Base-by-base conservation (phyloP, 2,888 invertebrate species). In the Mythimna albipuncta region DNA sequence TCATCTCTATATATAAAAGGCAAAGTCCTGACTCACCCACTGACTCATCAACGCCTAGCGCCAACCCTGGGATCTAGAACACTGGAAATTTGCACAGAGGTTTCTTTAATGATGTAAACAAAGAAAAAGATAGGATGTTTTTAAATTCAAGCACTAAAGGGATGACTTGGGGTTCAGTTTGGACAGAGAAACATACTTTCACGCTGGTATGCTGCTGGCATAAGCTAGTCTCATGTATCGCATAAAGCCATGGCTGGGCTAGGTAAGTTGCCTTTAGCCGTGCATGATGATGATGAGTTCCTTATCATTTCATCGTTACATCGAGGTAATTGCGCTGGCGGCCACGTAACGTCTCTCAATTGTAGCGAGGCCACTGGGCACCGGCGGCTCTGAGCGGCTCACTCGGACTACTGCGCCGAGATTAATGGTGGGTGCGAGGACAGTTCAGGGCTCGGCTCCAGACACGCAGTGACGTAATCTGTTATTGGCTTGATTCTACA, bases 351-450 rank as follows among this genome's bases (percentile, higher is more conserved):
- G 50, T n/a, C 70, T 50, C 50, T 61, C 59, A 55, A 41, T 55
- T 55, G 54, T 47, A 26, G 21, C n/a, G 64, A 70, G 64, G 76
- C 5, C 76, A 41, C n/a, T 50, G 54, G 47, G 64, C 19, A 26
- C 61, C 47, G 47, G 2, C 5, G 11, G 26, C 21, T 9, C 38
- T 10, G 26, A 50, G 64, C 26, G 32, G 59, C n/a, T 62, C 38
- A 62, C 16, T 26, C 21, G 7, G 19, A 41, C 44, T 47, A 63
- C 44, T 38, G 55, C 7, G 54, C 21, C 32, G 44, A 76, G 64
- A 76, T 76, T 11, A 38, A 62, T 61, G 21, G 11, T 55, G 38
- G 10, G 58, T 4, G 32, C 11, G 47, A 64, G 50, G 41, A 35
- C 55, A 64, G 32, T 61, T 65, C 57, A 65, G 57, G 70, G 77